These are phyloP conservation scores for Achatina immaculata DNA, from an alignment of 1,140 invertebrate genomes.

Conservation along the genomic window DNA sequence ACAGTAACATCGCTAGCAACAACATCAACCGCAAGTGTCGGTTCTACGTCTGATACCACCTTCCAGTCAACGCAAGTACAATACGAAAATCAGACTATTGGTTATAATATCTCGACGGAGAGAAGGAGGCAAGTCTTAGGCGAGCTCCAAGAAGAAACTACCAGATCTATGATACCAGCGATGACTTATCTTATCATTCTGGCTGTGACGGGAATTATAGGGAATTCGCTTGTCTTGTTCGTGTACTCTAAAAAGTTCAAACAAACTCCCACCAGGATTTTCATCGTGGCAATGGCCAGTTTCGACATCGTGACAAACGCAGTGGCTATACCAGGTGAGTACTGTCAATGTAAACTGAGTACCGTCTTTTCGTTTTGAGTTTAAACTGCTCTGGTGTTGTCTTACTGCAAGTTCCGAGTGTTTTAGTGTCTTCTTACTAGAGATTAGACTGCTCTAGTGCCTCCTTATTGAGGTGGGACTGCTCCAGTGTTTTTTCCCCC, in stretches of 20 bases:
- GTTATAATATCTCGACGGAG: background rate
- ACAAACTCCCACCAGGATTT: background rate
- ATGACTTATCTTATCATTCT: slow-evolving; percentile 9
- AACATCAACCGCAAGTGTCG: background rate
- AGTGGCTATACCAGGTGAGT: slow-evolving; percentile 3
- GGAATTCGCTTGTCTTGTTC: slow-evolving; percentile 4
- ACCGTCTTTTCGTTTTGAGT: background rate
- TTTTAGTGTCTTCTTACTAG: too few species aligned
- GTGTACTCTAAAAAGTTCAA: slow-evolving; percentile 17
- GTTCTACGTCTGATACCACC: background rate
- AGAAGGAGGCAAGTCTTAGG: background rate
- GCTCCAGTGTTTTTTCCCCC: too few species aligned
- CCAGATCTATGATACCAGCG: background rate
- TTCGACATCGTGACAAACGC: slow-evolving; percentile 3
- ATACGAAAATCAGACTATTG: background rate
- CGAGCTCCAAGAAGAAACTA: background rate
- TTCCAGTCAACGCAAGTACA: background rate
- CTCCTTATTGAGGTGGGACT: too few species aligned
- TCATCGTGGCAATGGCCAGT: slow-evolving; percentile 1
- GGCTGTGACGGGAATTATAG: background rate
- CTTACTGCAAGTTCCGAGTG: too few species aligned
- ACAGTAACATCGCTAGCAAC: background rate
- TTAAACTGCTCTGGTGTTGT: too few species aligned
- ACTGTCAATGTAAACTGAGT: background rate
- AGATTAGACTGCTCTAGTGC: too few species aligned